Evolutionary conservation across 2,888 invertebrate genomes (phyloP).

Genomic region (Caenorhabditis plicata): DNA sequence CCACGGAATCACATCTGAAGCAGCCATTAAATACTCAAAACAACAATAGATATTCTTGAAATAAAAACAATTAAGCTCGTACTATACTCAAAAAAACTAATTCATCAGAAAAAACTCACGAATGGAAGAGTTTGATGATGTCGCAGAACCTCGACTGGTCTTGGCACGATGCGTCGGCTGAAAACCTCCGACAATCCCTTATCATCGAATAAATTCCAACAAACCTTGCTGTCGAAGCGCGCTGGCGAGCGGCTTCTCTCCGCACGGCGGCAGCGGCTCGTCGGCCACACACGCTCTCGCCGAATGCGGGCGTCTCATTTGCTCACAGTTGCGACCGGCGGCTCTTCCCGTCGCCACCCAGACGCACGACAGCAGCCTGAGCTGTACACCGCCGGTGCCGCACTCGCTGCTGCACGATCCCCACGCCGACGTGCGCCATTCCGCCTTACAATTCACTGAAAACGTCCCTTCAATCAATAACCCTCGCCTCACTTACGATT

Average conservation of each 20-base stretch:
- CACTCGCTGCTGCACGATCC: slow-evolving; percentile 85
- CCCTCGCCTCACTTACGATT: slow-evolving; percentile 69
- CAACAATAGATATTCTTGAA: neutral
- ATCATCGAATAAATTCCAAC: too few relatives aligned
- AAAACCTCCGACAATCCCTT: neutral
- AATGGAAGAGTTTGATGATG: slow-evolving; percentile 62
- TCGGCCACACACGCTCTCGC: slow-evolving; percentile 54
- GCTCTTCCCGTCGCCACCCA: slow-evolving; percentile 84
- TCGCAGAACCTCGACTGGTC: slow-evolving; percentile 63
- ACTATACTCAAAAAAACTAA: neutral
- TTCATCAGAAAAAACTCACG: slow-evolving; percentile 44
- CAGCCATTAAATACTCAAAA: neutral
- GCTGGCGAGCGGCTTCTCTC: slow-evolving; percentile 34
- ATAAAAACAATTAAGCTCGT: neutral
- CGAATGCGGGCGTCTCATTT: slow-evolving; percentile 51
- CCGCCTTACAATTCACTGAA: slow-evolving; percentile 71
- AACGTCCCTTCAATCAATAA: neutral
- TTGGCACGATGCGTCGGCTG: slow-evolving; percentile 50
- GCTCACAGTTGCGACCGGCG: slow-evolving; percentile 80
- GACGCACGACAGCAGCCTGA: slow-evolving; percentile 85
- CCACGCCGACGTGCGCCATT: slow-evolving; percentile 90
- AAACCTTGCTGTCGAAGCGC: slow-evolving; percentile 33
- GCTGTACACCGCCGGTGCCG: slow-evolving; percentile 81
- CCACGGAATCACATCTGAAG: slow-evolving; percentile 55
- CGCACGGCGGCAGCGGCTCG: slow-evolving; percentile 42